Evolutionary conservation across 2,888 invertebrate genomes (phyloP).

Genomic region (Ophion costatus): DNA sequence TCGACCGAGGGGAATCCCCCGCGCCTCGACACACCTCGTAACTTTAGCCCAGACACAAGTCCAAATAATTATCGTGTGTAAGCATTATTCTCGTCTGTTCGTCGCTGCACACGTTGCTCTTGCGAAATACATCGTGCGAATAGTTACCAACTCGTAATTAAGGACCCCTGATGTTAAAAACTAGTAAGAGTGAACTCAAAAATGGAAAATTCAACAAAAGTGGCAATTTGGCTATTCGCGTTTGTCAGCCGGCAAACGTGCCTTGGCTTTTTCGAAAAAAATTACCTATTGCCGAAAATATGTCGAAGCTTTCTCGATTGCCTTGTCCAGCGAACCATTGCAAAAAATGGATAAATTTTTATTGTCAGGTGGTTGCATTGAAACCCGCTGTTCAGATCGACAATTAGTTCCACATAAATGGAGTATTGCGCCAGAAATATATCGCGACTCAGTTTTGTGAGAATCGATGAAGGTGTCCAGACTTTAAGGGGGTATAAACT

Average conservation of each 20-base stretch:
- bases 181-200: background rate
- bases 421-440: too few relatives aligned
- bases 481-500: background rate
- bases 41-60: conserved; percentile 55
- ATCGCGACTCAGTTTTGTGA: background rate
- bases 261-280: background rate
- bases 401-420: background rate
- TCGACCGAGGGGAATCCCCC: conserved; percentile 67
- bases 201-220: background rate
- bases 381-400: background rate
- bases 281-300: background rate
- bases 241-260: background rate
- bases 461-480: background rate
- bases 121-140: background rate
- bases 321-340: background rate
- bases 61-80: conserved; percentile 60
- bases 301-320: background rate
- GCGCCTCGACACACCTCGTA: conserved; percentile 65
- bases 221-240: background rate
- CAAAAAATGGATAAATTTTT: background rate
- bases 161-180: background rate
- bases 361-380: background rate
- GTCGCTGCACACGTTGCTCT: conserved; percentile 15
- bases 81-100: conserved; percentile 15
- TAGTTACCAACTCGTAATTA: conserved; percentile 17